Conservation (phyloP, 2,797 vertebrate species). For the Tiaroga cobitis region DNA sequence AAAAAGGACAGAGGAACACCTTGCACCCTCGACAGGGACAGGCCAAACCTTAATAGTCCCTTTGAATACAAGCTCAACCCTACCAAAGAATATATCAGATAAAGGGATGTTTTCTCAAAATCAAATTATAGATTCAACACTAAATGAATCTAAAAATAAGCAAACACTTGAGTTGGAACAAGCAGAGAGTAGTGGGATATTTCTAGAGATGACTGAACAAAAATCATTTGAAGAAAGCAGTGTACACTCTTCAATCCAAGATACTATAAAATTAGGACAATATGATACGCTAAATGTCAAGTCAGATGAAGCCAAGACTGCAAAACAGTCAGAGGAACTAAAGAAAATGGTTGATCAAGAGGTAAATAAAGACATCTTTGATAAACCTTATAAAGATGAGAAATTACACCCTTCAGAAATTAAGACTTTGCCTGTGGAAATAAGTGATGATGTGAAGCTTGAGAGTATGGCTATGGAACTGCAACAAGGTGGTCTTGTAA, state of each 20-base stretch:
- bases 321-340: conserved; percentile 22
- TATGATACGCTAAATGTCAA: conserved; percentile 20
- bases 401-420: conserved; percentile 22
- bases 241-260: background rate
- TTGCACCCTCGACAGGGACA: background rate
- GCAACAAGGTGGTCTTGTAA: conserved; percentile 81
- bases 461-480: conserved; percentile 80
- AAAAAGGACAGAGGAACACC: background rate
- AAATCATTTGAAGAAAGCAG: conserved; percentile 4
- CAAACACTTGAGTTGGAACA: conserved; percentile 32
- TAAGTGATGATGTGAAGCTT: conserved; percentile 73
- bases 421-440: conserved; percentile 34
- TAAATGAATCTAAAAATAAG: conserved; percentile 14
- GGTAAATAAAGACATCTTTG: conserved; percentile 6
- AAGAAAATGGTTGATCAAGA: background rate
- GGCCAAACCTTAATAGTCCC: background rate
- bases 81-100: conserved; percentile 12
- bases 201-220: conserved; percentile 4
- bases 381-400: background rate
- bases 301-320: conserved; percentile 25
- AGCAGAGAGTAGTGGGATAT: conserved; percentile 9
- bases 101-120: background rate
- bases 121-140: background rate
- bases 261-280: conserved; percentile 29
- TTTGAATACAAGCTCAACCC: background rate